Base-by-base conservation (phyloP, 2,888 invertebrate genomes). In the Scaptomyza caliginosa region DNA sequence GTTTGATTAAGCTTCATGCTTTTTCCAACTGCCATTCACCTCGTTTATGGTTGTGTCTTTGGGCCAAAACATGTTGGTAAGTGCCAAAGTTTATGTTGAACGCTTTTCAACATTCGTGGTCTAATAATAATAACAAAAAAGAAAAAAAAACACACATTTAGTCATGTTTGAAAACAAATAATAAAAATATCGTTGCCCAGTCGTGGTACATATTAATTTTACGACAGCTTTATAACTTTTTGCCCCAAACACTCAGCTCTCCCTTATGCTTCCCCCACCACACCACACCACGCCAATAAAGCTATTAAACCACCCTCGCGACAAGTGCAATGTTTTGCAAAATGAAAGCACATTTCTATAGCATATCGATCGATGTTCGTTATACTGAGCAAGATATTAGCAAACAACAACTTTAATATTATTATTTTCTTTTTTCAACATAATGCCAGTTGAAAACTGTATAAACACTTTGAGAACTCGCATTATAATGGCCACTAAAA, bases 281-380 rank as follows among this genome's bases (percentile, higher is more conserved):
- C 3, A 10, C 17, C 4, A 13, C 6, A 5, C 6, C 11, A n/a
- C n/a, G 4, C 19, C 34, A 34, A 58, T 23, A 34, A 43, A 56
- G 52, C 45, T 40, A 51, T 71, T 32, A 66, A 71, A 13, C 58
- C 48, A 59, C 56, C 72, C 72, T 65, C 56, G 72, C 19, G 28
- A 26, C 56, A 71, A 64, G 45, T 56, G 50, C 67, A 54, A 54
- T 39, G 49, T 45, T 66, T 59, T 54, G 63, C 67, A 50, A 49
- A 43, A 52, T 69, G 32, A 34, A 34, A 34, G 34, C 16, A 34
- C 34, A 32, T 32, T 16, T 42, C 26, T 26, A 10, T 7, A 36
- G 7, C 10, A 4, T 43, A 76, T 71, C 68, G 68, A 76, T 72
- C 73, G 64, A 64, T 70, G 32, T 63, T 62, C 17, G 34, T 34